Percentiles rank a stretch among this genome's conserved stretches.
Evolutionary conservation across 2,888 invertebrate species (phyloP).

Genomic region (Ichneumoninae sp.): DNA sequence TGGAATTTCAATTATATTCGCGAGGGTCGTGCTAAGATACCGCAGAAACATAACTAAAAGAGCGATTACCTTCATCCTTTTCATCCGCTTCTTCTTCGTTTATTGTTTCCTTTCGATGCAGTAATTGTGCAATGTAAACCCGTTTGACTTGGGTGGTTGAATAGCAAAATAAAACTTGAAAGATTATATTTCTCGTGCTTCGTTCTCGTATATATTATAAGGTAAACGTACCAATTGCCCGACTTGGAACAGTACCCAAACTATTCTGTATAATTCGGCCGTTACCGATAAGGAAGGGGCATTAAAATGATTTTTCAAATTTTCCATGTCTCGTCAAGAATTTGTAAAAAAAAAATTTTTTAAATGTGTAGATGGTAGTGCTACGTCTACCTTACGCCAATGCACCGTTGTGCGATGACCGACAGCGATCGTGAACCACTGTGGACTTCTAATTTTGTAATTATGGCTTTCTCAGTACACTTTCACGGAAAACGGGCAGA

Average conservation of each 20-base stretch:
- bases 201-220: no score
- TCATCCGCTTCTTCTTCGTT: conserved; percentile 6
- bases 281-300: no score
- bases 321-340: no score
- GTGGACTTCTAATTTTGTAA: conserved; percentile 78
- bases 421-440: conserved; percentile 54
- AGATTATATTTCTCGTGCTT: background rate
- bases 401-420: conserved; percentile 17
- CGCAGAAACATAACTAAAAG: conserved; percentile 4
- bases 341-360: no score
- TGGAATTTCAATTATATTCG: conserved; percentile 34
- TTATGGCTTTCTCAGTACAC: conserved; percentile 79
- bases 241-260: no score
- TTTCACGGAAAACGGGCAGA: conserved; percentile 69
- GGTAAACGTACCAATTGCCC: no score
- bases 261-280: no score
- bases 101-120: conserved; percentile 13
- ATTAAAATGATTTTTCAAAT: background rate
- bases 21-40: conserved; percentile 31
- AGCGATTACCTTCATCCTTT: background rate
- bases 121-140: conserved; percentile 32
- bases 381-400: background rate
- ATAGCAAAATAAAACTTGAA: conserved; percentile 6
- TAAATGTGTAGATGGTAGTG: no score
- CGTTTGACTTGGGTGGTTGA: background rate